phyloP scores from a whole-genome alignment of 1,140 invertebrate genomes.

The Chymomyza costata region DNA sequence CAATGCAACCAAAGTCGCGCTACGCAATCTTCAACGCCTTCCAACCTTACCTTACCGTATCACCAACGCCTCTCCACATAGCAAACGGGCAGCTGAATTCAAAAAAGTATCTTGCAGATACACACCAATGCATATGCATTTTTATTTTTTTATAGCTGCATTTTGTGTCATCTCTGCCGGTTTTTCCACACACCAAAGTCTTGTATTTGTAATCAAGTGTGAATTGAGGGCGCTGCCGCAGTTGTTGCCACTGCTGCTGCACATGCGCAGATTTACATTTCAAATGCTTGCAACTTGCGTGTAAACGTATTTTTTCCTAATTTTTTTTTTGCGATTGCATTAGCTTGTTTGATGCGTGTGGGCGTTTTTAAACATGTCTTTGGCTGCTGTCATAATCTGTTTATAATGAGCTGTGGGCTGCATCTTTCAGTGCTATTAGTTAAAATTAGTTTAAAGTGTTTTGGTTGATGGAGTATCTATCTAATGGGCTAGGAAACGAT shows the following conservation, averaged over 20 bases:
- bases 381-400: slow-evolving; percentile 58
- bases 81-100: neutral
- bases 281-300: slow-evolving; percentile 31
- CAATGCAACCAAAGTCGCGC: slow-evolving; percentile 34
- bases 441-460: slow-evolving; percentile 47
- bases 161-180: slow-evolving; percentile 71
- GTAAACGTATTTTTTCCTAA: slow-evolving; percentile 6
- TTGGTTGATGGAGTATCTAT: too few relatives aligned
- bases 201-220: slow-evolving; percentile 69
- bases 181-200: slow-evolving; percentile 32
- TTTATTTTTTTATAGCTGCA: slow-evolving; percentile 16
- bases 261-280: slow-evolving; percentile 63
- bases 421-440: slow-evolving; percentile 45
- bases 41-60: too few relatives aligned
- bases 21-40: slow-evolving; percentile 44
- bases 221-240: slow-evolving; percentile 68
- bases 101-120: slow-evolving; percentile 10
- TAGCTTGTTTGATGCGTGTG: slow-evolving; percentile 32
- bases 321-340: slow-evolving; percentile 40
- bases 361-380: slow-evolving; percentile 32
- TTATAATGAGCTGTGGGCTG: slow-evolving; percentile 54
- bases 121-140: slow-evolving; percentile 22
- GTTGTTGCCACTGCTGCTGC: slow-evolving; percentile 32
- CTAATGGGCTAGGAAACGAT: too few relatives aligned
- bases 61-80: slow-evolving; percentile 45